phyloP scores from a whole-genome alignment of 2,888 invertebrate species.

The Andrena praecox region DNA sequence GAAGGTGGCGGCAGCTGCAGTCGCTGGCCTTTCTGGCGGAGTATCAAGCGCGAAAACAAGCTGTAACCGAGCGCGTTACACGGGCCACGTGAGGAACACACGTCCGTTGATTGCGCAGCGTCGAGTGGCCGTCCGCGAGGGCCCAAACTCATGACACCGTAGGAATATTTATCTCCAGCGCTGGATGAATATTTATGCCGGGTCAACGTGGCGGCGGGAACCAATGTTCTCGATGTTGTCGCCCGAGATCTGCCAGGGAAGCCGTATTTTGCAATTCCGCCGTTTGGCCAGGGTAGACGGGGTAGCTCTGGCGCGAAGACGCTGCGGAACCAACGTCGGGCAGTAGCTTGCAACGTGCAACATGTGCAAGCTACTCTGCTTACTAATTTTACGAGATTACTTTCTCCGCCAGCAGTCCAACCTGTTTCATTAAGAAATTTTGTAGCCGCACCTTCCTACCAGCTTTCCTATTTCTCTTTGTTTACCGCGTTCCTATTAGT shows the following conservation, averaged over 20 bases:
- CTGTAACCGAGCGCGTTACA: constrained; percentile 33
- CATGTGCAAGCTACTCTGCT: constrained; percentile 28
- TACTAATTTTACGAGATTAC: constrained; percentile 60
- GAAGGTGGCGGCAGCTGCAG: not conserved
- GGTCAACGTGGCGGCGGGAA: constrained; percentile 41
- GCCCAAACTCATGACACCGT: constrained; percentile 28
- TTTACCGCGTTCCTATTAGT: not conserved
- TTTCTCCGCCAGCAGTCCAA: constrained; percentile 3
- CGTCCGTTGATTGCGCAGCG: constrained; percentile 54
- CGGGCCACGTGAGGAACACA: constrained; percentile 48
- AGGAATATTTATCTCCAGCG: constrained; percentile 71
- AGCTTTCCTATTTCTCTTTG: not conserved
- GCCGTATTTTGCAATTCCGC: constrained; percentile 71
- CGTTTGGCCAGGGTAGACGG: constrained; percentile 47
- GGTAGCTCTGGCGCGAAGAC: constrained; percentile 16
- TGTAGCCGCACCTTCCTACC: constrained; percentile 44
- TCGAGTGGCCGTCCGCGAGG: constrained; percentile 9
- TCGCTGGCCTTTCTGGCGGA: not conserved
- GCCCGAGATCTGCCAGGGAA: constrained; percentile 7
- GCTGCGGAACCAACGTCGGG: not conserved
- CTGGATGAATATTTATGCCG: constrained; percentile 77
- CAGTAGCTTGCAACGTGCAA: not conserved
- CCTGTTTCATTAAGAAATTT: constrained; percentile 60
- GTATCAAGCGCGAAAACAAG: constrained; percentile 36
- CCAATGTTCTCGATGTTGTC: constrained; percentile 38